phyloP scores from a whole-genome alignment of 37 sponge, comb jelly and placozoan genomes.

The Oscarella lobularis region DNA sequence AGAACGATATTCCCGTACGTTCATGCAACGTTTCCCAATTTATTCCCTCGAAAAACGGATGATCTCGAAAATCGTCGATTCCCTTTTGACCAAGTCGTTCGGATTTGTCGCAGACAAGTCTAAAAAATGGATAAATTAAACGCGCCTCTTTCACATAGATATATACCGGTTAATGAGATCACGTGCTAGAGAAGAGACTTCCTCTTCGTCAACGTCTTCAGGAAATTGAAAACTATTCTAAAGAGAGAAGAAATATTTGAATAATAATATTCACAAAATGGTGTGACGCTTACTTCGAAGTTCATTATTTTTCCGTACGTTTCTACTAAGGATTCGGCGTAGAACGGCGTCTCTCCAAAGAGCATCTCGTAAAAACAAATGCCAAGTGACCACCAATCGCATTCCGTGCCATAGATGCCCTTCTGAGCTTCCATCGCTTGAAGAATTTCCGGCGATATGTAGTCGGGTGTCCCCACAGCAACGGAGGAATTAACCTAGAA shows the following conservation, averaged over 20 bases:
- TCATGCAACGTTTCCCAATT: constrained; percentile 72
- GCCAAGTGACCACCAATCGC: constrained; percentile 99
- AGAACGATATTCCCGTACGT: background rate
- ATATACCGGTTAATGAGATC: constrained; percentile 65
- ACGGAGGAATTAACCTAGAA: constrained; percentile 53
- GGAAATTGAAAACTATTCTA: constrained; percentile 76
- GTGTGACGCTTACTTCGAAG: constrained; percentile 49
- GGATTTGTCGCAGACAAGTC: constrained; percentile 67
- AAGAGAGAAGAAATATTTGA: background rate
- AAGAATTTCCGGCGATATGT: constrained; percentile 95
- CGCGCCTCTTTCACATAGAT: background rate
- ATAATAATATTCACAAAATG: background rate
- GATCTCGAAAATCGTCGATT: constrained; percentile 65
- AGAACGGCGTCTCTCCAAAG: constrained; percentile 97
- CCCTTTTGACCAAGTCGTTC: constrained; percentile 62
- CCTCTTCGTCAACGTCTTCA: constrained; percentile 37
- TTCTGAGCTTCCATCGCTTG: constrained; percentile 92
- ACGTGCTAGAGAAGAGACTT: constrained; percentile 66
- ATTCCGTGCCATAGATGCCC: constrained; percentile 88
- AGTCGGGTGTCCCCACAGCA: constrained; percentile 98
- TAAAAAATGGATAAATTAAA: background rate
- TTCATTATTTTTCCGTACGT: constrained; percentile 98
- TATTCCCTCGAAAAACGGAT: constrained; percentile 78
- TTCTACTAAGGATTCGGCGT: constrained; percentile 89
- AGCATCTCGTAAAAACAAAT: constrained; percentile 93